Conservation (phyloP, 2,888 invertebrate species). For the Apotomis betuletana region DNA sequence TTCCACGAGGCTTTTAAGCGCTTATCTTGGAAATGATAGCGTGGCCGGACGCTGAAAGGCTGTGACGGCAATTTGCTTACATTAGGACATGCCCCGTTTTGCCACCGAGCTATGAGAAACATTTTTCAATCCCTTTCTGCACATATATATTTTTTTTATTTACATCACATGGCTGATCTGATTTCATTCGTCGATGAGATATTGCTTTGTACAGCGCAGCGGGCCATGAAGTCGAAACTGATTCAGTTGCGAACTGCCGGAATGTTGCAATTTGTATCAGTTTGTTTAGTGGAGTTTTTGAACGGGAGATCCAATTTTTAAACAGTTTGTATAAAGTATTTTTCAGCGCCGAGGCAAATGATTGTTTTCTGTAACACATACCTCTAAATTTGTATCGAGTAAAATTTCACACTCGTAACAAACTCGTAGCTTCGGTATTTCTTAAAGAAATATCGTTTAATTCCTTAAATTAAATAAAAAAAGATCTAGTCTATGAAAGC, state of each 20-base stretch:
- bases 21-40: conserved; percentile 83
- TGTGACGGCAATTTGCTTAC: conserved; percentile 82
- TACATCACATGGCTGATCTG: conserved; percentile 45
- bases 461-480: conserved; percentile 33
- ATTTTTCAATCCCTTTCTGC: conserved; percentile 54
- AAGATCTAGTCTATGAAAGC: conserved; percentile 49
- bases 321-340: conserved; percentile 21
- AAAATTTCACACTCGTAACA: no score
- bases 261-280: conserved; percentile 62
- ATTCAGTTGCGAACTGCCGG: conserved; percentile 63
- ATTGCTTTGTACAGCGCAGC: conserved; percentile 64
- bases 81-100: conserved; percentile 77
- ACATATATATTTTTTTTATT: conserved; percentile 29
- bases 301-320: conserved; percentile 10
- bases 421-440: no score
- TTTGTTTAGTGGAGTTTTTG: conserved; percentile 58
- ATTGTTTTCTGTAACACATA: neutral
- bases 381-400: no score
- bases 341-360: neutral
- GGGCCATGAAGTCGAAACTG: conserved; percentile 68
- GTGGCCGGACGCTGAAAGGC: conserved; percentile 79
- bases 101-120: conserved; percentile 57
- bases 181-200: conserved; percentile 57
- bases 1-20: conserved; percentile 81
- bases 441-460: no score